Evolutionary conservation across 1,140 invertebrate species (phyloP).

Genomic region (Brevipalpus yothersi): DNA sequence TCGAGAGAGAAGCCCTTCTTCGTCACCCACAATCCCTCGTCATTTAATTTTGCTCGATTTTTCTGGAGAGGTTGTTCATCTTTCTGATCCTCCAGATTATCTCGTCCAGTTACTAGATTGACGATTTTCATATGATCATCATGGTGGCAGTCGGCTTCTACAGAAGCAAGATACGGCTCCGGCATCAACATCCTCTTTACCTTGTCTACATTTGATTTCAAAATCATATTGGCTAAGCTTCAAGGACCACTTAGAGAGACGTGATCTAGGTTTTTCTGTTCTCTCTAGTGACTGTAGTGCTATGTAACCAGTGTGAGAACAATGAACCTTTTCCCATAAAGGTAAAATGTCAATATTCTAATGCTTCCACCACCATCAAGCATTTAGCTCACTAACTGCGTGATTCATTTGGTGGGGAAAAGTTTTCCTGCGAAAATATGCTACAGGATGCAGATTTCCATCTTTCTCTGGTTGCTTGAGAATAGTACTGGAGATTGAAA

Average conservation of each 20-base stretch:
- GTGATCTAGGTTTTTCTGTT: background rate
- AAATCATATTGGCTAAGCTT: conserved; percentile 4
- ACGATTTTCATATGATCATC: background rate
- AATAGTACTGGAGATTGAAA: too few relatives aligned
- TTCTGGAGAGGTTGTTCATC: too few relatives aligned
- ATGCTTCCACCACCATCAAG: conserved; percentile 22
- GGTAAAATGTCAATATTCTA: conserved; percentile 26
- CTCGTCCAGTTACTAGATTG: too few relatives aligned
- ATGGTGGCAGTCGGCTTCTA: background rate
- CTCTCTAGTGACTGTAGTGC: background rate
- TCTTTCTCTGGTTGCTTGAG: conserved; percentile 8
- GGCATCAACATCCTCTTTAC: background rate
- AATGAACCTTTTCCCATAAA: conserved; percentile 20
- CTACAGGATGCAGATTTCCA: conserved; percentile 12
- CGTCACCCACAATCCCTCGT: too few relatives aligned
- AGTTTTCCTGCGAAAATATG: conserved; percentile 15
- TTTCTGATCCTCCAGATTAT: too few relatives aligned
- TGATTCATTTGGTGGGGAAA: conserved; percentile 24
- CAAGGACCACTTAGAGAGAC: background rate
- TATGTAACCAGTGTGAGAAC: conserved; percentile 23
- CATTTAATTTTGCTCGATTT: too few relatives aligned
- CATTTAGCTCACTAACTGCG: conserved; percentile 26
- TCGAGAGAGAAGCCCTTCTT: too few relatives aligned
- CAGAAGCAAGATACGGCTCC: background rate
- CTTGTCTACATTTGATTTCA: conserved; percentile 1